These are phyloP conservation scores for Lepus timidus DNA, from an alignment of 2,113 vertebrate species.

Conservation along the genomic window DNA sequence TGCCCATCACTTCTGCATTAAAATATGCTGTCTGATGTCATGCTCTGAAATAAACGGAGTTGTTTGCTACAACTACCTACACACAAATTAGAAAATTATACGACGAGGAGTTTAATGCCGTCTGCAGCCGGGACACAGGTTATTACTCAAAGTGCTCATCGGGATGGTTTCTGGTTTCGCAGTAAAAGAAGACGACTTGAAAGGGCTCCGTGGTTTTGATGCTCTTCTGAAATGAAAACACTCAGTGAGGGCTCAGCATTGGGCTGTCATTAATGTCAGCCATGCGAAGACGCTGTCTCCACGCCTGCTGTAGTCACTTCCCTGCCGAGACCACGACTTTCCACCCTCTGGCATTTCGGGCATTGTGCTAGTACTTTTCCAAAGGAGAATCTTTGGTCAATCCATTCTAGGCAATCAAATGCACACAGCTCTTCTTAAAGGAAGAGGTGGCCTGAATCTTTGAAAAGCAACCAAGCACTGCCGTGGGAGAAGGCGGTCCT, in stretches of 20 bases:
- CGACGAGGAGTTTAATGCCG: constrained; percentile 62
- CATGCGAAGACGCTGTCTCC: constrained; percentile 75
- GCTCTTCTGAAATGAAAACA: constrained; percentile 81
- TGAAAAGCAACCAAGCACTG: neutral
- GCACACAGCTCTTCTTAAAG: neutral
- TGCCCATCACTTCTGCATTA: neutral
- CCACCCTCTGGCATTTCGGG: constrained; percentile 35
- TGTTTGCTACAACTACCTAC: constrained; percentile 76
- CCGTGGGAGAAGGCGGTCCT: neutral
- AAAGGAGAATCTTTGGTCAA: constrained; percentile 22
- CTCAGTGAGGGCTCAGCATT: constrained; percentile 26
- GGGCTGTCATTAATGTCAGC: constrained; percentile 81
- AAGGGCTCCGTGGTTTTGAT: constrained; percentile 81
- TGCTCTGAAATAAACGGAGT: constrained; percentile 70
- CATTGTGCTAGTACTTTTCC: constrained; percentile 35
- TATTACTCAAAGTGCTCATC: constrained; percentile 70
- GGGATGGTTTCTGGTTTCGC: constrained; percentile 78
- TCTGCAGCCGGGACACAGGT: constrained; percentile 75
- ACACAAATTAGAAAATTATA: constrained; percentile 82
- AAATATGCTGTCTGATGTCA: constrained; percentile 72
- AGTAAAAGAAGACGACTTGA: constrained; percentile 83
- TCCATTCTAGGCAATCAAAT: constrained; percentile 9
- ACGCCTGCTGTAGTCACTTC: neutral
- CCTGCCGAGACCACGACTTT: constrained; percentile 39
- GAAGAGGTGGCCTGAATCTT: neutral